These are phyloP conservation scores for Altica lythri DNA, from an alignment of 2,888 invertebrate genomes.

Conservation along the genomic window DNA sequence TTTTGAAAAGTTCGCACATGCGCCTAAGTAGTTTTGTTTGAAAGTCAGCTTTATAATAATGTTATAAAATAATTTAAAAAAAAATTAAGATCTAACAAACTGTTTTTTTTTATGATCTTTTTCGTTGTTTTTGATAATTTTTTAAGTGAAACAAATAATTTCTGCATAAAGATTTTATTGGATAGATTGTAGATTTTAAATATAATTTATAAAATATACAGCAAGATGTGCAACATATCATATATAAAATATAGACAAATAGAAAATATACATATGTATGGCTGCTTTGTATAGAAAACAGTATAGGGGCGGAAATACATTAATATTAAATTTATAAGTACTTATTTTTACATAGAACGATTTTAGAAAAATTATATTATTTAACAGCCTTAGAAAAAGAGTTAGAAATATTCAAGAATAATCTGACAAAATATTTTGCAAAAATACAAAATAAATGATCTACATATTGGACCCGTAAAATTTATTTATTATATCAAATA, in stretches of 20 bases:
- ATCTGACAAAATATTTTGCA: slow-evolving; percentile 16
- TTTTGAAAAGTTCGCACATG: no score
- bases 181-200: slow-evolving; percentile 28
- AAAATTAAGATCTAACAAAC: no score
- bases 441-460: neutral
- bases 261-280: slow-evolving; percentile 36
- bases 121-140: no score
- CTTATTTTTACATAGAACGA: neutral
- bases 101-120: no score
- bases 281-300: slow-evolving; percentile 30
- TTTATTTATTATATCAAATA: neutral
- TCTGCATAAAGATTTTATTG: slow-evolving; percentile 30
- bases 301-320: slow-evolving; percentile 16
- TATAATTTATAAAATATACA: slow-evolving; percentile 39
- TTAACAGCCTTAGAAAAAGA: slow-evolving; percentile 10
- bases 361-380: neutral
- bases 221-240: slow-evolving; percentile 39
- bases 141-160: no score
- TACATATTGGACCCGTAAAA: slow-evolving; percentile 15
- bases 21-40: no score
- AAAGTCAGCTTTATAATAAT: no score
- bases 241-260: slow-evolving; percentile 36
- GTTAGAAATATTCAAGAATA: slow-evolving; percentile 9
- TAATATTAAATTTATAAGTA: slow-evolving; percentile 6
- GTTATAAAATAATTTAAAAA: no score